Conservation (phyloP, 2,888 invertebrate species). For the Vesta saturnalis region DNA sequence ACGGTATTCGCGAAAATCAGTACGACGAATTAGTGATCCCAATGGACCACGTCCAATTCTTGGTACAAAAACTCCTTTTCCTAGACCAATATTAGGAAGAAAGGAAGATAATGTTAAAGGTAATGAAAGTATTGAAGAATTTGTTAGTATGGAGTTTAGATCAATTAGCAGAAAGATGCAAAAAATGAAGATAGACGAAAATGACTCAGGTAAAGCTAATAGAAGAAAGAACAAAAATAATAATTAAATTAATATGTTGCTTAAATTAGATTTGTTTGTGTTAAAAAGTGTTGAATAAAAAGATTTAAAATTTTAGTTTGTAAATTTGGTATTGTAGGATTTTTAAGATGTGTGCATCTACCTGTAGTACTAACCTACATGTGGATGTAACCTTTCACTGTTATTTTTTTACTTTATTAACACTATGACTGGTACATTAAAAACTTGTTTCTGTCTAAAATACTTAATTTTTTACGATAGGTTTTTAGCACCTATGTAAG, state of each 20-base stretch:
- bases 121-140: constrained; percentile 39
- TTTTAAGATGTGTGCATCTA: no score
- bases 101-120: constrained; percentile 41
- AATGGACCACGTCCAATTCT: constrained; percentile 38
- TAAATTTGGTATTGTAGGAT: no score
- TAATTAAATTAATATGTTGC: neutral
- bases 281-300: no score
- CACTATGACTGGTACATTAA: no score
- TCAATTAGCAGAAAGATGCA: constrained; percentile 48
- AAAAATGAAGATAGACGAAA: constrained; percentile 47
- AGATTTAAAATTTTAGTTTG: no score
- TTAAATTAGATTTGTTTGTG: neutral
- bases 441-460: no score
- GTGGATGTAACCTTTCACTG: no score
- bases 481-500: no score
- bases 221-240: constrained; percentile 34
- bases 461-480: no score
- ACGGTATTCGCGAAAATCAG: constrained; percentile 49
- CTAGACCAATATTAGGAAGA: constrained; percentile 51
- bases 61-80: constrained; percentile 46
- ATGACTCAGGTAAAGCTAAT: constrained; percentile 40
- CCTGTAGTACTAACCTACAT: no score
- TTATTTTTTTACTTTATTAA: no score
- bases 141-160: constrained; percentile 47
- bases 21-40: constrained; percentile 38